Base-by-base conservation (phyloP, 64 coral and sea anemone genomes). In the Porites australiensis region DNA sequence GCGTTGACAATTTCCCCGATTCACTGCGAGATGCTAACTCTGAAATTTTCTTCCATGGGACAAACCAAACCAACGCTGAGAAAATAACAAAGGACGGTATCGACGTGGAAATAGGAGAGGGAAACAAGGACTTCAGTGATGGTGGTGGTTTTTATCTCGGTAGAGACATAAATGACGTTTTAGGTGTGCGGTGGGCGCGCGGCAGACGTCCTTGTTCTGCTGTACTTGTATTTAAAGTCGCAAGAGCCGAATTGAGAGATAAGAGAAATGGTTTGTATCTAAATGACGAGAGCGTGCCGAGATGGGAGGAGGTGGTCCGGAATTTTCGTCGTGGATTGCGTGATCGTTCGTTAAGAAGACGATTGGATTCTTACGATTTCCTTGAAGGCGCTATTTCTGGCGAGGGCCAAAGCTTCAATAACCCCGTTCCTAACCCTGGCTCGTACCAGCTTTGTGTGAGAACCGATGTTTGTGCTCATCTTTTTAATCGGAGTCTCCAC, bases 81-180 rank as follows among this genome's bases (percentile, higher is more conserved):
- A 55, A 86, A 19, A 98, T 98, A 43, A 50, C 94, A 6, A 23
- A 78, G 23, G 37, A 44, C 53, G 92, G 92, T 46, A 92, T 98
- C 2, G 66, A 88, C 14, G 5, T 92, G 77, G 52, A 59, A 3
- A 8, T 13, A 47, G 96, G 92, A 8, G 44, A 20, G 15, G 4
- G 37, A 10, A 79, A 82, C 11, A 76, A 70, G 4, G 96, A 98
- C 81, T 98, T 98, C 57, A 94, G 88, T 49, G 70, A 88, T 88
- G 96, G 96, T 43, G 5, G 19, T 51, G 96, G 92, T 19, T 98
- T 98, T 94, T 98, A 98, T 37, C 53, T 94, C 3, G 7, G 37
- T 4, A 50, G 83, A 44, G 48, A 88, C 44, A 67, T 91, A 43
- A 74, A 90, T 13, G 13, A 93, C n/a, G 82, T 87, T 44, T 37